Conservation (phyloP, 2,888 invertebrate genomes). For the Synergus japonicus region DNA sequence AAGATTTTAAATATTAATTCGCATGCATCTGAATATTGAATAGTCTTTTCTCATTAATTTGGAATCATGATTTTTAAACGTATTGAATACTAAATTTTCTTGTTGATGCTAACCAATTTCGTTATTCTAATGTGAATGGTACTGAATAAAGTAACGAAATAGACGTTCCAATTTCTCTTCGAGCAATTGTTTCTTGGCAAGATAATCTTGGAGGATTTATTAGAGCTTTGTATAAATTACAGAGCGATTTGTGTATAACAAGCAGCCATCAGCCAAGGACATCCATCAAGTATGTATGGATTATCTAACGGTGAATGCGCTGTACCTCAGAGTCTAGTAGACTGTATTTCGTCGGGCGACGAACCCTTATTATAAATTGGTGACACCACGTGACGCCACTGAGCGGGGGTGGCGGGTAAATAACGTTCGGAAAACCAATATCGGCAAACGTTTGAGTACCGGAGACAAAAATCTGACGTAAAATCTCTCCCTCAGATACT, state of each 20-base stretch:
- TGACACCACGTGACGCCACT: slow-evolving; percentile 49
- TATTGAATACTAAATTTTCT: no score
- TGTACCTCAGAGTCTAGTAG: slow-evolving; percentile 12
- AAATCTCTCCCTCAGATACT: slow-evolving; percentile 46
- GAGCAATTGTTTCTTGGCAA: slow-evolving; percentile 17
- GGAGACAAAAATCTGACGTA: slow-evolving; percentile 45
- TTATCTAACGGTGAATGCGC: slow-evolving; percentile 33
- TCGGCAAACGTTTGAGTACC: slow-evolving; percentile 50
- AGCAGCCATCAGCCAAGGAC: slow-evolving; percentile 11
- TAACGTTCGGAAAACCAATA: slow-evolving; percentile 61
- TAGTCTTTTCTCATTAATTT: not conserved
- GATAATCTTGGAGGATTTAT: slow-evolving; percentile 24
- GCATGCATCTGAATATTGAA: not conserved
- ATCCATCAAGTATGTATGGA: slow-evolving; percentile 39
- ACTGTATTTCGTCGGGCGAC: slow-evolving; percentile 52
- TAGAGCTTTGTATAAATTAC: slow-evolving; percentile 38
- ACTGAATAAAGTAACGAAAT: slow-evolving; percentile 5
- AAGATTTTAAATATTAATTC: not conserved
- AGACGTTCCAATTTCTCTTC: not conserved
- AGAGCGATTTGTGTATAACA: slow-evolving; percentile 21
- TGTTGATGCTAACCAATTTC: no score
- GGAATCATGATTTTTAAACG: not conserved
- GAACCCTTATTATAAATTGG: slow-evolving; percentile 58
- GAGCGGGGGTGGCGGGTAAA: slow-evolving; percentile 52
- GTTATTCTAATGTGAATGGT: not conserved